Evolutionary conservation across 2,113 vertebrate genomes (phyloP), one percentile per base, ranked within the genome.

Genomic region (Falcunculus frontatus): DNA sequence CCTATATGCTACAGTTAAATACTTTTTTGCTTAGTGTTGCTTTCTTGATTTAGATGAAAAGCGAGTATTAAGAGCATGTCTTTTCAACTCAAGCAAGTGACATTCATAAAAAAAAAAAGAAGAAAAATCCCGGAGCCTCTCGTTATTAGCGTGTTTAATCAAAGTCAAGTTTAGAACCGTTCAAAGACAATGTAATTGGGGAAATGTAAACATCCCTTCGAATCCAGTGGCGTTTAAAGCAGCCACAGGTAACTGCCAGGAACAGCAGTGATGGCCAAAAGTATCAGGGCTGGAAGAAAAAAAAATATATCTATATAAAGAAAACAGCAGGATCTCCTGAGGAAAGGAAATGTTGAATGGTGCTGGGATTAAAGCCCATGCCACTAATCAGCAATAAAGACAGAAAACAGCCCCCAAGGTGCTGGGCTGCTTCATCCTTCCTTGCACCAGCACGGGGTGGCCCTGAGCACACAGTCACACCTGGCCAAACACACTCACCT

Each of bases 41-140:
- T 96, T 98, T 97, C 96, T 98, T 97, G 94, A 96, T 97, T 97
- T 96, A 98, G 97, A 98, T 98, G 97, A 98, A 98, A 98, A 97
- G 97, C 87, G 8, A 97, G 96, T 96, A 97, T 97, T 98, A 97
- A 96, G 95, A 98, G 97, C 96, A 93, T 94, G 96, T 97, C 97
- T 98, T 97, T 97, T 97, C 84, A 97, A 97, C 95, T 97, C 90
- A 65, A 68, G 94, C 92, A 96, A 96, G 95, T 97, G 97, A 98
- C 96, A 96, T 97, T 97, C 97, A 94, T 91, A 75, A 90, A 65
- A 89, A 87, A 76, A 64, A 74, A 27, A 29, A 18, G 47, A 32
- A 2, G 10, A 8, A 14, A 53, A 44, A 16, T n/a, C n/a, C n/a
- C 20, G 68, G 93, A 93, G 92, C 89, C 94, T 96, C 92, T 93